These are phyloP conservation scores for Onthophagus taurus DNA, from an alignment of 1,140 invertebrate genomes.

Conservation along the genomic window DNA sequence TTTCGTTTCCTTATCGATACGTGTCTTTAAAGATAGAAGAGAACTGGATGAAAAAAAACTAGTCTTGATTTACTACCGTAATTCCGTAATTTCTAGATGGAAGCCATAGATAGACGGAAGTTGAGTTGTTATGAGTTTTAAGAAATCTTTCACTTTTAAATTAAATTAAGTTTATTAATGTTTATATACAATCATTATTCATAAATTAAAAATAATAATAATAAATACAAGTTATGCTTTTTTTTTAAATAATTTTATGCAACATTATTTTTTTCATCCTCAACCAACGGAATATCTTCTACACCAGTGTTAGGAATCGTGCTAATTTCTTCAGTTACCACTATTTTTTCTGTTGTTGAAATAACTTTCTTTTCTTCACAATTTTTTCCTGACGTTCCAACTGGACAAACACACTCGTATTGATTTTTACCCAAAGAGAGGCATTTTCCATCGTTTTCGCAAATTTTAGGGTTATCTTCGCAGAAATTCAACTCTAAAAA, in stretches of 20 bases:
- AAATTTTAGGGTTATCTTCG: constrained; percentile 56
- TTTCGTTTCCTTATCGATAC: too few relatives aligned
- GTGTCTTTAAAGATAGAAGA: too few relatives aligned
- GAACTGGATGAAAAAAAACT: too few relatives aligned
- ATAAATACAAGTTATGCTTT: too few relatives aligned
- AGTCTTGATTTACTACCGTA: too few relatives aligned
- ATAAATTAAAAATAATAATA: too few relatives aligned
- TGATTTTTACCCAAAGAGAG: constrained; percentile 61
- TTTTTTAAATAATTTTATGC: neutral
- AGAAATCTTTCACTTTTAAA: too few relatives aligned
- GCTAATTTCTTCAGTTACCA: neutral
- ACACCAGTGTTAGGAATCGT: neutral
- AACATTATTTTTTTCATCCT: constrained; percentile 3
- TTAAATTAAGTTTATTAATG: too few relatives aligned
- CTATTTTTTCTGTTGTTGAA: constrained; percentile 14
- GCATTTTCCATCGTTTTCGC: constrained; percentile 71
- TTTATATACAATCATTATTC: too few relatives aligned
- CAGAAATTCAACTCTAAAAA: constrained; percentile 65
- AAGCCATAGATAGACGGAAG: too few relatives aligned
- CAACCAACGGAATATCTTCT: neutral
- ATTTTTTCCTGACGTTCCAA: constrained; percentile 48
- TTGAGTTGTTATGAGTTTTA: too few relatives aligned
- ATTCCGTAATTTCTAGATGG: too few relatives aligned
- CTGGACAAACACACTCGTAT: constrained; percentile 58
- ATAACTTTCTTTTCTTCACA: constrained; percentile 44